phyloP scores from a whole-genome alignment of 2,888 invertebrate genomes.

The Epinotia bilunana region DNA sequence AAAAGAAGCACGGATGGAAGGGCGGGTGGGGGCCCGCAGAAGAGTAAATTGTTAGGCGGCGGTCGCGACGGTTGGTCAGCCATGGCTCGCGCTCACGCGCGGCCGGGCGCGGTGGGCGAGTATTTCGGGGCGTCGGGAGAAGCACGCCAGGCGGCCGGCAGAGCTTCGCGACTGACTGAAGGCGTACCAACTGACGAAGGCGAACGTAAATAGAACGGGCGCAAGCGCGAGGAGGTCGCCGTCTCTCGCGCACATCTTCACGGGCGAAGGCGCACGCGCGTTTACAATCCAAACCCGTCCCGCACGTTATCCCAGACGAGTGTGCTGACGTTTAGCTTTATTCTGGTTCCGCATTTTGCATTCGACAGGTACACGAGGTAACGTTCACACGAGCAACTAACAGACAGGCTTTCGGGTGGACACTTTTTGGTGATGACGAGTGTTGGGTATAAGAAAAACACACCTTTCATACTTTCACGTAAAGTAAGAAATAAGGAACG shows the following conservation, averaged over 20 bases:
- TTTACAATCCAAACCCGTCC: slow-evolving; percentile 79
- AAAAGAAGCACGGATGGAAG: slow-evolving; percentile 81
- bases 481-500: slow-evolving; percentile 62
- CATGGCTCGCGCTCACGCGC: slow-evolving; percentile 76
- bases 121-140: slow-evolving; percentile 70
- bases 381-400: slow-evolving; percentile 55
- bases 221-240: slow-evolving; percentile 83
- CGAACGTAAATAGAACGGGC: slow-evolving; percentile 84
- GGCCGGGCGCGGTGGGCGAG: slow-evolving; percentile 73
- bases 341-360: slow-evolving; percentile 78
- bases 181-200: slow-evolving; percentile 82
- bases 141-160: slow-evolving; percentile 81
- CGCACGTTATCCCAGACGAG: slow-evolving; percentile 74
- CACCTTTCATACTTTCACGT: slow-evolving; percentile 64
- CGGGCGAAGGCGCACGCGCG: slow-evolving; percentile 83
- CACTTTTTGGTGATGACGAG: slow-evolving; percentile 69
- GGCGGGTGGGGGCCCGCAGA: slow-evolving; percentile 78
- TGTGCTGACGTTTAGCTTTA: slow-evolving; percentile 79
- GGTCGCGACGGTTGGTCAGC: slow-evolving; percentile 81
- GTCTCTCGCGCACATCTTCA: slow-evolving; percentile 84
- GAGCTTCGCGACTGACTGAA: slow-evolving; percentile 83
- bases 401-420: slow-evolving; percentile 76
- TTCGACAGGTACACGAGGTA: slow-evolving; percentile 60
- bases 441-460: slow-evolving; percentile 66
- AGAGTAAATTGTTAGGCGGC: slow-evolving; percentile 80